Conservation (phyloP, 2,113 vertebrate genomes). For the Hylia prasina region DNA sequence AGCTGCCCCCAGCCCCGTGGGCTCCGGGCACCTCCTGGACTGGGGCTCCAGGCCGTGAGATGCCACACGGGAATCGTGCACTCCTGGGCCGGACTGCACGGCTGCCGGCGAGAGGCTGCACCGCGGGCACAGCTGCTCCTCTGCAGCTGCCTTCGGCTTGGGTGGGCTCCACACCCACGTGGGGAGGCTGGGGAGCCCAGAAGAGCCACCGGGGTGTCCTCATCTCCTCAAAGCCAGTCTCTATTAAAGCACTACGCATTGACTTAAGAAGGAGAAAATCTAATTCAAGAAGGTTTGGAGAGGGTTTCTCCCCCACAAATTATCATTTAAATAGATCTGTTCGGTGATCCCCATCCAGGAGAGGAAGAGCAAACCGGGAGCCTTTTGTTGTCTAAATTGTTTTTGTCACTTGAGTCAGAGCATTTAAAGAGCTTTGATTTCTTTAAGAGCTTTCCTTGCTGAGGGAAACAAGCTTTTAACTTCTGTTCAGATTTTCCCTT, state of each 20-base stretch:
- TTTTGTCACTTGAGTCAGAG: constrained; percentile 49
- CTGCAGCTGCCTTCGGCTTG: neutral
- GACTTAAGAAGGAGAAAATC: constrained; percentile 23
- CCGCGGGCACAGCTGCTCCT: accelerated
- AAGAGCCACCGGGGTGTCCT: neutral
- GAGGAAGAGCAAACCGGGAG: constrained; percentile 1
- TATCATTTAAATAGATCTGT: constrained; percentile 56
- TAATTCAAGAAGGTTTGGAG: constrained; percentile 6
- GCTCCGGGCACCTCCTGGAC: accelerated
- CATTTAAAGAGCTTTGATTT: constrained; percentile 50
- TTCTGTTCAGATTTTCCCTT: neutral
- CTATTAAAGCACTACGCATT: neutral
- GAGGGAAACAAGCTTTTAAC: constrained; percentile 24
- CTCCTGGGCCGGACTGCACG: accelerated
- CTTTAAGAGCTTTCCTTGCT: constrained; percentile 10
- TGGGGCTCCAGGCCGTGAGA: accelerated
- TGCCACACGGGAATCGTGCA: accelerated
- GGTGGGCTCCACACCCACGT: accelerated
- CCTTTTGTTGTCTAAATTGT: constrained; percentile 53
- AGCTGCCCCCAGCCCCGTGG: constrained; percentile 50
- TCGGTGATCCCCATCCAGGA: constrained; percentile 1
- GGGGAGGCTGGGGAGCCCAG: neutral
- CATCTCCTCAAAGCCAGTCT: neutral
- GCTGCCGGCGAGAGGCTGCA: neutral
- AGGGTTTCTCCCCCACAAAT: neutral